A percentile compares a stretch with the other conserved stretches of the same genome.
Conservation (phyloP, 1,140 invertebrate genomes). For the Aphelenchoides besseyi region DNA sequence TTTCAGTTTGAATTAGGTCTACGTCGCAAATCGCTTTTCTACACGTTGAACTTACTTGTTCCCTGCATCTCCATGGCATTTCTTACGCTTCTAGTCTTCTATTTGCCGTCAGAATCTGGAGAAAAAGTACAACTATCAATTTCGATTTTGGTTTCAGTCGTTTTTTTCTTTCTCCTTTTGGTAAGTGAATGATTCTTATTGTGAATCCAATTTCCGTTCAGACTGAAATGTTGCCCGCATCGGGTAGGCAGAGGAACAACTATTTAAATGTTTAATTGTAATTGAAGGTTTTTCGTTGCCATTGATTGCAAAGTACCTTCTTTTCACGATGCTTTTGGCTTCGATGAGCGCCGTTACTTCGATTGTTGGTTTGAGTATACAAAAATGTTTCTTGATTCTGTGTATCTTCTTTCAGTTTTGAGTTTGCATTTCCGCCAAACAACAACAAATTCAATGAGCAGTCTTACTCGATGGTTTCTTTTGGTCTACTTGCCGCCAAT, state of each 20-base stretch:
- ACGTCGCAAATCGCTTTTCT: constrained; percentile 82
- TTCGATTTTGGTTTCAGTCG: constrained; percentile 93
- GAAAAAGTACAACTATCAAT: constrained; percentile 76
- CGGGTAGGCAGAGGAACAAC: too few relatives aligned
- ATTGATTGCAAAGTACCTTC: constrained; percentile 88
- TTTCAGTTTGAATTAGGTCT: constrained; percentile 63
- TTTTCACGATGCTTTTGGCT: constrained; percentile 98
- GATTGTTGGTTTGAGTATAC: constrained; percentile 73
- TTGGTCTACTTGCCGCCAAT: constrained; percentile 78
- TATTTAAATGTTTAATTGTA: too few relatives aligned
- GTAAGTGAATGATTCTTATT: not conserved
- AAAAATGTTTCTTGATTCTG: not conserved
- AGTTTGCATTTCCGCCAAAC: constrained; percentile 94
- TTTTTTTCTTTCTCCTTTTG: constrained; percentile 88
- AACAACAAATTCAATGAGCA: constrained; percentile 86
- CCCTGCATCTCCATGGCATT: constrained; percentile 82
- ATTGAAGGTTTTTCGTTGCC: constrained; percentile 95
- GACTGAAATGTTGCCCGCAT: constrained; percentile 94
- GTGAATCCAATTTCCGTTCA: not conserved
- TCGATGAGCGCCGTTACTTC: constrained; percentile 95
- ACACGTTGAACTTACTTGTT: constrained; percentile 83
- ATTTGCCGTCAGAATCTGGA: constrained; percentile 83
- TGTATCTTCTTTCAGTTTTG: constrained; percentile 67
- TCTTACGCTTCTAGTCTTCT: constrained; percentile 80
- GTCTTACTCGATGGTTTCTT: constrained; percentile 81